Conservation (phyloP, 1,140 invertebrate species). For the Psilanteris sp. region DNA sequence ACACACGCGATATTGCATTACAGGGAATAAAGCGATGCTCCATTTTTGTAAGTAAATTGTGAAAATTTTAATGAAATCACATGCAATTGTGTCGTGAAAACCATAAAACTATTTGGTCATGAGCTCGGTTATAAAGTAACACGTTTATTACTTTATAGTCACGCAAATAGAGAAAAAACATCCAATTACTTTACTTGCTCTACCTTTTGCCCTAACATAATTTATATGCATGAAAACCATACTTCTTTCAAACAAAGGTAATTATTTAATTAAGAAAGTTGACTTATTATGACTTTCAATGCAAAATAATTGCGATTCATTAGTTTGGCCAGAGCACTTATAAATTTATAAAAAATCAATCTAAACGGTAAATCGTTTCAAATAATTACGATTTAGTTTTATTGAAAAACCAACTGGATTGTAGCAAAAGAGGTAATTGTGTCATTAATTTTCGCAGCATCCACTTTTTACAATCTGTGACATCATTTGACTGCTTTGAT, state of each 20-base stretch:
- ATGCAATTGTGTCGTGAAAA: slow-evolving; percentile 41
- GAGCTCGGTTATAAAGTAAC: slow-evolving; percentile 26
- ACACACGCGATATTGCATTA: slow-evolving; percentile 28
- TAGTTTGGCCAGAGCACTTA: too few relatives aligned
- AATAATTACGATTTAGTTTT: too few relatives aligned
- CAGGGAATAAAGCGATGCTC: slow-evolving; percentile 24
- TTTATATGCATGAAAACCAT: slow-evolving; percentile 16
- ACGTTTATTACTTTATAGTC: slow-evolving; percentile 45
- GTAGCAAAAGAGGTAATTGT: slow-evolving; percentile 19
- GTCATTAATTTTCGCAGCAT: slow-evolving; percentile 31
- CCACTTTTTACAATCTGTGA: slow-evolving; percentile 16
- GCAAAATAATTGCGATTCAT: too few relatives aligned
- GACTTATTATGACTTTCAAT: too few relatives aligned
- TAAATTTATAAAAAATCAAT: too few relatives aligned
- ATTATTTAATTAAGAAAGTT: slow-evolving; percentile 54
- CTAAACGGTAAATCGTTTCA: too few relatives aligned
- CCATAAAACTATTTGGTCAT: slow-evolving; percentile 35
- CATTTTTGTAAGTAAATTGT: slow-evolving; percentile 38
- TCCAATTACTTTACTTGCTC: slow-evolving; percentile 29
- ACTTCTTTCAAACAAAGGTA: slow-evolving; percentile 16
- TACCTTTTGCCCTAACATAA: slow-evolving; percentile 12
- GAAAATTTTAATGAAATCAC: slow-evolving; percentile 43
- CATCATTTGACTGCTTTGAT: not conserved
- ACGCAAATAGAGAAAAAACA: slow-evolving; percentile 19
- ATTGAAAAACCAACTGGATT: slow-evolving; percentile 7